Evolutionary conservation across 2,797 vertebrate genomes (phyloP).

Genomic region (Apogon hyalosoma): DNA sequence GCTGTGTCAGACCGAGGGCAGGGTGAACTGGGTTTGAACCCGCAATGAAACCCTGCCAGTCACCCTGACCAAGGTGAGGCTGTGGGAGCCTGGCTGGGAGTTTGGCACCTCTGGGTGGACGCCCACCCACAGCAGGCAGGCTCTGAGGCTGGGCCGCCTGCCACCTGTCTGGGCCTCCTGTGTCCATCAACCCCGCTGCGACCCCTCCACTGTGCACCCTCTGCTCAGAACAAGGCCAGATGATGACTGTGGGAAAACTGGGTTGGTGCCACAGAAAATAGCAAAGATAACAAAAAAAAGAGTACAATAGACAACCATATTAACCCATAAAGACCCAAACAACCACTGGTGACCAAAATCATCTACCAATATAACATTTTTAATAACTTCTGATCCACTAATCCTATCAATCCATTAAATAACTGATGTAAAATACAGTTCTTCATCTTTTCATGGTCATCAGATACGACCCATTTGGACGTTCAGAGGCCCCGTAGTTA

Average conservation of each 20-base stretch:
- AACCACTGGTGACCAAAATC: no score
- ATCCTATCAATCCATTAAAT: no score
- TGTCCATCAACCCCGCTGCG: slow-evolving; percentile 42
- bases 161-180: slow-evolving; percentile 80
- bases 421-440: no score
- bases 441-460: no score
- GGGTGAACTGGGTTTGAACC: slow-evolving; percentile 71
- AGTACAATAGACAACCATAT: neutral
- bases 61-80: slow-evolving; percentile 66
- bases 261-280: neutral
- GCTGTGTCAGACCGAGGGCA: slow-evolving; percentile 53
- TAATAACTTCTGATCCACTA: no score
- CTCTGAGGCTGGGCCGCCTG: slow-evolving; percentile 68
- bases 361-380: no score
- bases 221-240: slow-evolving; percentile 5
- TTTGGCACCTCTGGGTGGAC: slow-evolving; percentile 81
- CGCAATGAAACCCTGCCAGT: slow-evolving; percentile 44
- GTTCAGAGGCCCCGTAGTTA: no score
- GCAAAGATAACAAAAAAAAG: neutral
- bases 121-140: slow-evolving; percentile 74
- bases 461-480: no score
- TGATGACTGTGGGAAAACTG: neutral
- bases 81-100: slow-evolving; percentile 73
- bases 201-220: slow-evolving; percentile 53
- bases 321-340: no score